phyloP scores from a whole-genome alignment of 2,113 vertebrate genomes.

The Rhagologus leucostigma region DNA sequence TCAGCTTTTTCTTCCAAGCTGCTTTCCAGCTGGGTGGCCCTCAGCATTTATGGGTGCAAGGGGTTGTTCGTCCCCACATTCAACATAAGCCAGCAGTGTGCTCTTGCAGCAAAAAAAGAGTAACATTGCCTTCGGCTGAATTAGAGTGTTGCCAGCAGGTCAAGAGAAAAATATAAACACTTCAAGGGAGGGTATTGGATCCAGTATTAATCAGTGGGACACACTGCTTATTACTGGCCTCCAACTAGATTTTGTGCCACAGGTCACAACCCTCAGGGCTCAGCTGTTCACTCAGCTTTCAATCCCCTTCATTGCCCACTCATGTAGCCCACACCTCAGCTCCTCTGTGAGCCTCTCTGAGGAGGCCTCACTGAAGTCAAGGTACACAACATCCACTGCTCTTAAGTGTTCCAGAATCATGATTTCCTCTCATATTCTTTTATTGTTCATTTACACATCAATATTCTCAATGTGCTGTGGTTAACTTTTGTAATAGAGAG shows the following conservation, averaged over 20 bases:
- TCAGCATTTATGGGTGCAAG: not conserved
- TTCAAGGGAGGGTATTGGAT: not conserved
- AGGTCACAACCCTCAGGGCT: not conserved
- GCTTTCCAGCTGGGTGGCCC: not conserved
- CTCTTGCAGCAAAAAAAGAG: not conserved
- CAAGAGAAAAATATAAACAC: not conserved
- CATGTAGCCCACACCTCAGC: not conserved
- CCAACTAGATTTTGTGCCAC: not conserved
- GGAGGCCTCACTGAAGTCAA: not conserved
- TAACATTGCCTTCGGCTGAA: not conserved
- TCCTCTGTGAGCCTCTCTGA: not conserved
- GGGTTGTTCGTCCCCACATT: rapidly evolving
- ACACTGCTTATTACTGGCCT: not conserved
- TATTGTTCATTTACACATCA: not conserved
- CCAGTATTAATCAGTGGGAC: not conserved
- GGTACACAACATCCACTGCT: not conserved
- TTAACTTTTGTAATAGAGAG: not conserved
- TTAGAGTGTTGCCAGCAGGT: not conserved
- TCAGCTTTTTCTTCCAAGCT: not conserved
- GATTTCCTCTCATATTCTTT: not conserved
- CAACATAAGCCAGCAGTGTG: not conserved
- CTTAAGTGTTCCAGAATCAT: not conserved
- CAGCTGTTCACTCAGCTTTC: not conserved
- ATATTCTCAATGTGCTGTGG: not conserved
- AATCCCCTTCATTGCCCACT: not conserved